A percentile compares a stretch with the other conserved stretches of the same genome.
Conservation (phyloP, 2,797 vertebrate genomes). For the Anolis apletophallus region DNA sequence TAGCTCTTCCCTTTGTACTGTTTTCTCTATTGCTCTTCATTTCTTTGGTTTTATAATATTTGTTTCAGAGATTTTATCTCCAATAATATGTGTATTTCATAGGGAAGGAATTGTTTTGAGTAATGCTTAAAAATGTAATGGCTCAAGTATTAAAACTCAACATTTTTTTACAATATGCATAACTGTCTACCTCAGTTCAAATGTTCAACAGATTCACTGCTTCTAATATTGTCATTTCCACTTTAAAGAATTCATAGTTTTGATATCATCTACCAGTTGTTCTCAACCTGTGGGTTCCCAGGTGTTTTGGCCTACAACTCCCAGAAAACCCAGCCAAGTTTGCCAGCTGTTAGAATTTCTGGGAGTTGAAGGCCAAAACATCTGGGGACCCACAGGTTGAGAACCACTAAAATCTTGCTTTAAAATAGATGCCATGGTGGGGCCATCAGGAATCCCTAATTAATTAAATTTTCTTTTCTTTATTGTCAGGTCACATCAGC, state of each 20-base stretch:
- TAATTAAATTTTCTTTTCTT: background rate
- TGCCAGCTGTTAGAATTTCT: too few relatives aligned
- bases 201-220: background rate
- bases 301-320: too few relatives aligned
- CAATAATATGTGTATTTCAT: too few relatives aligned
- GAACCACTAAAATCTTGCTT: background rate
- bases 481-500: background rate
- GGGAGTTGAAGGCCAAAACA: too few relatives aligned
- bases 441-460: background rate
- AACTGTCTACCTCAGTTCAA: background rate
- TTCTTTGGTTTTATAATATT: too few relatives aligned
- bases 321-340: too few relatives aligned
- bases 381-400: too few relatives aligned
- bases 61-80: too few relatives aligned
- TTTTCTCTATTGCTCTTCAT: too few relatives aligned
- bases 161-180: background rate
- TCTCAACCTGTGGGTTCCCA: too few relatives aligned
- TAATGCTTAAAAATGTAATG: background rate
- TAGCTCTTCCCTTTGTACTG: too few relatives aligned
- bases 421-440: background rate
- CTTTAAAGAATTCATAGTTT: too few relatives aligned
- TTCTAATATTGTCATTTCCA: background rate
- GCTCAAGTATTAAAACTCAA: background rate
- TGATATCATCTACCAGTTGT: background rate
- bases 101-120: background rate